Evolutionary conservation across 2,113 vertebrate genomes (phyloP).

Genomic region (Anser brachyrhynchus): DNA sequence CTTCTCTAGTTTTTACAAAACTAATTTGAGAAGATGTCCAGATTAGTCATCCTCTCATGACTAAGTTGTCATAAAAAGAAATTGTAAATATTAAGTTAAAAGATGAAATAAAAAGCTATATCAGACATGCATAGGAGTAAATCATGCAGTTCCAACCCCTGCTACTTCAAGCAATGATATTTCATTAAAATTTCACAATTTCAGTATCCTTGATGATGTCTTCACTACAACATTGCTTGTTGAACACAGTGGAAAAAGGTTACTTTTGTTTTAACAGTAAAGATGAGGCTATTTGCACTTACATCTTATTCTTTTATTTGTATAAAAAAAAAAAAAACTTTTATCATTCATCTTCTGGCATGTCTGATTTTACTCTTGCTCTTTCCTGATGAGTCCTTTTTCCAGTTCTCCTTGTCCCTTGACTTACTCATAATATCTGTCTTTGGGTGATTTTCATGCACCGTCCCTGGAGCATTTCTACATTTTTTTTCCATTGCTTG

Average conservation of each 20-base stretch:
- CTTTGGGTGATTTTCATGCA: neutral
- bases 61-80: neutral
- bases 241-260: neutral
- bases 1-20: neutral
- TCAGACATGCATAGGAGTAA: neutral
- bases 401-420: neutral
- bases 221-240: neutral
- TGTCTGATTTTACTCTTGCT: neutral
- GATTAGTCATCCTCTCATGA: neutral
- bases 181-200: neutral
- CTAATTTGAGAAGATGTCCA: neutral
- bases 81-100: neutral
- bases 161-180: neutral
- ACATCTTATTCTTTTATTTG: neutral
- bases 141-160: neutral
- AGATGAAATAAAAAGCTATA: neutral
- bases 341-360: neutral
- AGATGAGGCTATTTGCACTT: neutral
- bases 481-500: neutral
- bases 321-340: neutral
- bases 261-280: too few species aligned
- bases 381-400: neutral
- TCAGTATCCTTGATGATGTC: fast-evolving
- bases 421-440: neutral
- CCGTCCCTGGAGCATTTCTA: neutral